A percentile compares a stretch with the other conserved stretches of the same genome.
Conservation (phyloP, 2,113 vertebrate genomes). For the Nothocercus nigrocapillus region DNA sequence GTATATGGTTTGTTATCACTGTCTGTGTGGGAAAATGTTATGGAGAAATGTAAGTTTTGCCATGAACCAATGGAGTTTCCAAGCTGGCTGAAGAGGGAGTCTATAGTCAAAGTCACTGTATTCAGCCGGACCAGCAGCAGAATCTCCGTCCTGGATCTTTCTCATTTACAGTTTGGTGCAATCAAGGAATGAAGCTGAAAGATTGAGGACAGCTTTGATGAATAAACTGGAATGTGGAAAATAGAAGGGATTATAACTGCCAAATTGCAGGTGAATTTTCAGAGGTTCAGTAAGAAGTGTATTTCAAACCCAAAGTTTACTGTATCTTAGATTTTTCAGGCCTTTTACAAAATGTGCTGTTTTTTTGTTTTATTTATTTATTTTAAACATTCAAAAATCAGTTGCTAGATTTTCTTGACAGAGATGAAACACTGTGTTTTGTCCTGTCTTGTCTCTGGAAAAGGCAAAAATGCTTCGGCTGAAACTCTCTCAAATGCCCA, state of each 20-base stretch:
- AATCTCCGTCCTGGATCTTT: neutral
- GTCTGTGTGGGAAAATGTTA: neutral
- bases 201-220: neutral
- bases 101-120: neutral
- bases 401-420: neutral
- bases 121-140: neutral
- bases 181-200: neutral
- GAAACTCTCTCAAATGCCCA: neutral
- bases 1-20: neutral
- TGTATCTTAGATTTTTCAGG: neutral
- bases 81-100: neutral
- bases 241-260: neutral
- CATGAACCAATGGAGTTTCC: accelerated
- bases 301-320: neutral
- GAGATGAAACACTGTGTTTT: neutral
- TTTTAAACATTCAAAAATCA: neutral
- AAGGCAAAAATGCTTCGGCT: neutral
- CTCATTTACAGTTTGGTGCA: neutral
- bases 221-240: neutral
- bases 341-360: neutral
- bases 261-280: neutral
- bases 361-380: neutral
- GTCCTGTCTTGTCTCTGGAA: neutral
- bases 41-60: neutral
- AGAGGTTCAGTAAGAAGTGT: neutral